Percentiles rank a stretch among this genome's conserved stretches.
Evolutionary conservation across 2,113 vertebrate species (phyloP).

Genomic region (Hippopotamus amphibius): DNA sequence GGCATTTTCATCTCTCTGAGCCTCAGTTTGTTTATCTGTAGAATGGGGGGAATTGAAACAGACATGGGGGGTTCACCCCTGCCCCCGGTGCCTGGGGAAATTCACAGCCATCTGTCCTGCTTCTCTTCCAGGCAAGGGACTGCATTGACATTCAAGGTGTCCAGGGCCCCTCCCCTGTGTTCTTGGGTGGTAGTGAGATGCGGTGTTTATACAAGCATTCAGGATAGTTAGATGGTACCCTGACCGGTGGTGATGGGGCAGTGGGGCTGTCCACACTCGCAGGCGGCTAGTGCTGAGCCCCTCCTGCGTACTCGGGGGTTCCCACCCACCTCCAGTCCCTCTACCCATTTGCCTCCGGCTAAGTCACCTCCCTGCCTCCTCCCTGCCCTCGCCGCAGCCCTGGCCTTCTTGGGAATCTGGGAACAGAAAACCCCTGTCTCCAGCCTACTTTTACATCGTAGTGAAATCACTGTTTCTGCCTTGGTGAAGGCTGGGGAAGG

Average conservation of each 20-base stretch:
- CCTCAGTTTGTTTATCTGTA: not conserved
- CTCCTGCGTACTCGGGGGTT: not conserved
- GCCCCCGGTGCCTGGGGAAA: not conserved
- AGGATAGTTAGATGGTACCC: not conserved
- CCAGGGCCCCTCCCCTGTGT: not conserved
- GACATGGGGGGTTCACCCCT: not conserved
- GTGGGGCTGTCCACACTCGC: not conserved
- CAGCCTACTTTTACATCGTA: not conserved
- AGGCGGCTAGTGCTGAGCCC: not conserved
- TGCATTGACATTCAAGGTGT: rapidly evolving
- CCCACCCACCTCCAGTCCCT: not conserved
- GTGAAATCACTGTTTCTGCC: not conserved
- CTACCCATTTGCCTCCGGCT: not conserved
- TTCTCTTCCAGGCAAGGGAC: not conserved
- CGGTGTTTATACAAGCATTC: not conserved
- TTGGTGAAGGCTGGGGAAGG: not conserved
- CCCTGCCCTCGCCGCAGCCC: not conserved
- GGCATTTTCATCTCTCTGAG: not conserved
- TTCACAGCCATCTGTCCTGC: not conserved
- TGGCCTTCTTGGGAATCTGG: not conserved
- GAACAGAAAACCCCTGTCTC: not conserved
- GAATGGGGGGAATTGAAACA: not conserved
- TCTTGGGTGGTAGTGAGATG: not conserved
- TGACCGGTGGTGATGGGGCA: too few species aligned
- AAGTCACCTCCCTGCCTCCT: not conserved